A percentile compares a stretch with the other conserved stretches of the same genome.
These are phyloP conservation scores for Steinernema hermaphroditum DNA, from an alignment of 2,888 invertebrate species.

Conservation along the genomic window DNA sequence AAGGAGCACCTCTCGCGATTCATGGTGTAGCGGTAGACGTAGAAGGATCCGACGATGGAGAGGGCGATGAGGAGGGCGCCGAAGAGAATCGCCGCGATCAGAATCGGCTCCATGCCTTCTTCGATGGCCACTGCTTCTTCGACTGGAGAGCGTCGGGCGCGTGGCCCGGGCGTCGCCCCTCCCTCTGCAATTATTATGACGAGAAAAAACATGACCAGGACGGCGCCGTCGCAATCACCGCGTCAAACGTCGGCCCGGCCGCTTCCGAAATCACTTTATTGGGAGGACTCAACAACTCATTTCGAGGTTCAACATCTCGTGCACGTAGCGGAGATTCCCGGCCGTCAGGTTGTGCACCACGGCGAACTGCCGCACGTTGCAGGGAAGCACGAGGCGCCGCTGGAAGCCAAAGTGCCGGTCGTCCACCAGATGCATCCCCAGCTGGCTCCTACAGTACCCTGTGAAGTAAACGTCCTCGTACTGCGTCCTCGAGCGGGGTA, in stretches of 20 bases:
- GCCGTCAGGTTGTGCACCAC: constrained; percentile 25
- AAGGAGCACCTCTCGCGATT: background rate
- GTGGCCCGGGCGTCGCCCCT: background rate
- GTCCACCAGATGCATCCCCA: constrained; percentile 2
- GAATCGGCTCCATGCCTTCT: constrained; percentile 13
- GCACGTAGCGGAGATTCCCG: constrained; percentile 19
- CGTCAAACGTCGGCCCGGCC: background rate
- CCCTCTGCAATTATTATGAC: constrained; percentile 18
- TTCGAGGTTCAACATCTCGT: constrained; percentile 10
- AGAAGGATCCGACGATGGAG: constrained; percentile 25
- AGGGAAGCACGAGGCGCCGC: constrained; percentile 9
- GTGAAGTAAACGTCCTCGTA: constrained; percentile 29
- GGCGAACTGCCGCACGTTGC: constrained; percentile 11
- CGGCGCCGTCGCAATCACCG: constrained; percentile 12
- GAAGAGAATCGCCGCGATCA: constrained; percentile 21
- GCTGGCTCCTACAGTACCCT: constrained; percentile 12
- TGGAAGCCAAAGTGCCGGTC: constrained; percentile 11
- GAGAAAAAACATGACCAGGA: background rate
- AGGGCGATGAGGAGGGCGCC: constrained; percentile 10
- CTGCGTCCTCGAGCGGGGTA: background rate
- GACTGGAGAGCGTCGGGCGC: too few species aligned
- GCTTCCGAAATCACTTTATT: too few species aligned
- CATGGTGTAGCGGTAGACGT: constrained; percentile 5
- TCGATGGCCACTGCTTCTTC: too few species aligned
- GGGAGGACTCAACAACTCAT: constrained; percentile 27